Base-by-base conservation (phyloP, 1,140 invertebrate genomes). In the Anastrepha ludens region DNA sequence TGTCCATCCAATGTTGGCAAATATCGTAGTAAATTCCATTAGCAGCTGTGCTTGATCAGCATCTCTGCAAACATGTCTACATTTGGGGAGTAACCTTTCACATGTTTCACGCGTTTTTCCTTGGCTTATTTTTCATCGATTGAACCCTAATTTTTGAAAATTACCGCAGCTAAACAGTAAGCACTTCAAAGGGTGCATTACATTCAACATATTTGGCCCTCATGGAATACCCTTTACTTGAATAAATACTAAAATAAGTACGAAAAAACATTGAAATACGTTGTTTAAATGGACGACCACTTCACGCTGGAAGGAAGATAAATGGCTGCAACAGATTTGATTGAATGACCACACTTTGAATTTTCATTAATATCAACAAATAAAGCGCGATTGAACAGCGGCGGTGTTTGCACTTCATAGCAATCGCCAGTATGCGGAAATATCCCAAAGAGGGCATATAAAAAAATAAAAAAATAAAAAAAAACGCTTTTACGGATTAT, bases 301-400 rank as follows among this genome's bases (percentile, higher is more conserved):
- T 65, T 7, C 7, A 29, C 64, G 65, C 65, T 67, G 65, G 39
- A 29, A 67, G 20, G 29, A 67, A 67, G 65, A 67, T 67, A 67
- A 67, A 67, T 67, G 65, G 8, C 39, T 74, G 67, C 39, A 9
- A 47, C 39, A 44, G 13, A 74, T 47, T 74, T 74, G 67, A 44
- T 74, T 74, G 44, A 74, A 39, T 47, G 67, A 70, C 3, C 41
- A 13, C 47, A 74, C 67, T 44, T 11, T 17, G 67, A 74, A 15
- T 47, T 74, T 74, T 74, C 41, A 74, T 47, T 74, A 47, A 17
- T 15, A 47, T 7, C 41, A 47, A 47, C 67, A 74, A 74, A 74
- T 74, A 47, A 74, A 47, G 41, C 41, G 39, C 41, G 5, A 20
- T 29, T 29, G 15, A 44, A 44, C 9, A 15, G 67, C 39, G 41